phyloP scores from a whole-genome alignment of 2,797 vertebrate species.

The Sebastes wilsoni region DNA sequence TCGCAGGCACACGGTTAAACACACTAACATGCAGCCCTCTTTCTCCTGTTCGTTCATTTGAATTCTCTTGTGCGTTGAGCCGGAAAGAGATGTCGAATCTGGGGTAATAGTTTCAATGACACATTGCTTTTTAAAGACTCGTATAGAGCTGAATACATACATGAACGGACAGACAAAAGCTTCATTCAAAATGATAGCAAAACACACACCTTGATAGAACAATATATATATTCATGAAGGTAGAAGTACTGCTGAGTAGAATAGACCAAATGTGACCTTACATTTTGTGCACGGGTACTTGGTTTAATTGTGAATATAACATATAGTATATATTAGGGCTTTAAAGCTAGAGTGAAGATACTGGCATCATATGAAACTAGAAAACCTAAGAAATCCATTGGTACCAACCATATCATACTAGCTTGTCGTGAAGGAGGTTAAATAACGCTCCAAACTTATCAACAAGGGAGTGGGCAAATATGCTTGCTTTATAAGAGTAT shows the following conservation, averaged over 20 bases:
- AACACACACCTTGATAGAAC: background rate
- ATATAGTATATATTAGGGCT: background rate
- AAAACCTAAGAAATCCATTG: no score
- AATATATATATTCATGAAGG: background rate
- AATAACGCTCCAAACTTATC: no score
- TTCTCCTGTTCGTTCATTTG: background rate
- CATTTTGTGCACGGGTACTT: background rate
- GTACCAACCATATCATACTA: no score
- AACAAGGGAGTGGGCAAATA: no score
- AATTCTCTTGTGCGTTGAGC: background rate
- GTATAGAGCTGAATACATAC: fast-evolving
- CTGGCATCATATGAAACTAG: no score
- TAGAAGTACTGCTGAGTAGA: background rate
- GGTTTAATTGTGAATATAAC: background rate
- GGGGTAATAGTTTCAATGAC: background rate
- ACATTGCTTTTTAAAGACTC: background rate
- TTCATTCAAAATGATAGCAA: background rate
- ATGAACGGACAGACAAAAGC: background rate
- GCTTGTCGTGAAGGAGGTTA: no score
- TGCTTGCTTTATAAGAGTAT: no score
- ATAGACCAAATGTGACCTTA: background rate
- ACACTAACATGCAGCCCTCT: background rate
- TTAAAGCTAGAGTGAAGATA: no score
- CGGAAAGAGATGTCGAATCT: background rate
- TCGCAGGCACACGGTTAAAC: background rate